These are phyloP conservation scores for Chromobotia macracanthus DNA, from an alignment of 2,797 vertebrate genomes.

Conservation along the genomic window DNA sequence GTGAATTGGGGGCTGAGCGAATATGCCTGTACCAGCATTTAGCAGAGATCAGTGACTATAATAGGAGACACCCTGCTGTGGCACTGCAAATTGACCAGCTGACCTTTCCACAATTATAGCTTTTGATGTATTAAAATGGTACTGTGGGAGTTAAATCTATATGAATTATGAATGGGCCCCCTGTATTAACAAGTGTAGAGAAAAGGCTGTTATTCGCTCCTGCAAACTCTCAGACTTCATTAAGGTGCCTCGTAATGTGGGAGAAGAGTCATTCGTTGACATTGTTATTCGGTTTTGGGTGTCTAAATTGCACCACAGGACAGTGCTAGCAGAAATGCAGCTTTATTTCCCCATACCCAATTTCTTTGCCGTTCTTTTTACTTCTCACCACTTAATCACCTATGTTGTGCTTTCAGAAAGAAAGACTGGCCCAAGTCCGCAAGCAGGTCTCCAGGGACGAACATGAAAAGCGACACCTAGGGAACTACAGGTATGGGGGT, in stretches of 20 bases:
- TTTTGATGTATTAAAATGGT: constrained; percentile 65
- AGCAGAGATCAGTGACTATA: constrained; percentile 61
- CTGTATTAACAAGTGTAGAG: constrained; percentile 50
- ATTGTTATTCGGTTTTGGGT: constrained; percentile 35
- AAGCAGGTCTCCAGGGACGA: constrained; percentile 95
- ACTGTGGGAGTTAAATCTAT: constrained; percentile 59
- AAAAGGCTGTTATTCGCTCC: constrained; percentile 40
- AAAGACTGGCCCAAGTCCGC: constrained; percentile 92
- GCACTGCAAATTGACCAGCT: constrained; percentile 63
- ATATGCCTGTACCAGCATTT: constrained; percentile 60
- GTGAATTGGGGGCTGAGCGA: constrained; percentile 64
- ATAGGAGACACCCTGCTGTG: constrained; percentile 62
- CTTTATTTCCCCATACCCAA: background rate
- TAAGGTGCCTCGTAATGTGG: constrained; percentile 48
- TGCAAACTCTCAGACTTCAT: constrained; percentile 54
- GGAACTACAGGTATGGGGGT: constrained; percentile 94
- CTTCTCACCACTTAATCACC: constrained; percentile 37
- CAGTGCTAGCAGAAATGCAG: background rate
- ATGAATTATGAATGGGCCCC: constrained; percentile 60
- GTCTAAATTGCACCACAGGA: constrained; percentile 19
- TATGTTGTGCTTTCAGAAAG: constrained; percentile 84
- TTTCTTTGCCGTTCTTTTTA: constrained; percentile 16
- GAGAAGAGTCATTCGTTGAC: constrained; percentile 32
- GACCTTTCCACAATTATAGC: constrained; percentile 69
- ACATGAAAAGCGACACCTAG: constrained; percentile 94